These are phyloP conservation scores for Sphecodes monilicornis DNA, from an alignment of 2,888 invertebrate genomes.

Conservation along the genomic window DNA sequence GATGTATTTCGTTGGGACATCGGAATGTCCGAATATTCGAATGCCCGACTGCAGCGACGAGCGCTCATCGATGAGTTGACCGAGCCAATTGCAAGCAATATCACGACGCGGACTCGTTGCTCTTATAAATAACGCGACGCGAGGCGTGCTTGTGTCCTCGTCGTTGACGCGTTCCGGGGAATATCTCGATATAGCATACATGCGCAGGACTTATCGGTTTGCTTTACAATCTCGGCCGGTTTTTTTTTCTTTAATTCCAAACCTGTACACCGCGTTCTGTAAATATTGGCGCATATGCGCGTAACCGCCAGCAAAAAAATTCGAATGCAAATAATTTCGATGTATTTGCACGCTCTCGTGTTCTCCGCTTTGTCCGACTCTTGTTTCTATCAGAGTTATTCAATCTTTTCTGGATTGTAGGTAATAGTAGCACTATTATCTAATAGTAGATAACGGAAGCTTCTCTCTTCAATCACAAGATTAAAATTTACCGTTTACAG, in stretches of 20 bases:
- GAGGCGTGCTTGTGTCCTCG: background rate
- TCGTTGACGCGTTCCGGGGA: slow-evolving; percentile 20
- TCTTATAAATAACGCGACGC: slow-evolving; percentile 43
- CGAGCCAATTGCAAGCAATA: slow-evolving; percentile 48
- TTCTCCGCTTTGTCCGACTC: background rate
- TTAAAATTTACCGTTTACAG: too few relatives aligned
- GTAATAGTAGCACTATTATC: too few relatives aligned
- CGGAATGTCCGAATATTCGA: background rate
- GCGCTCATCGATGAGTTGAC: slow-evolving; percentile 40
- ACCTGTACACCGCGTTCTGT: background rate
- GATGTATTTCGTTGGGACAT: background rate
- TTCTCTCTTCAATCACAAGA: too few relatives aligned
- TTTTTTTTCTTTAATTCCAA: background rate
- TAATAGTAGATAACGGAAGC: too few relatives aligned
- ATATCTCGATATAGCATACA: slow-evolving; percentile 33
- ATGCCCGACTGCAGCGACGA: slow-evolving; percentile 21
- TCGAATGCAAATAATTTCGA: slow-evolving; percentile 2
- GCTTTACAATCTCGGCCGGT: background rate
- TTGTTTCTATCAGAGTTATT: background rate
- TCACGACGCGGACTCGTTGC: slow-evolving; percentile 36
- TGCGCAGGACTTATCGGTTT: background rate
- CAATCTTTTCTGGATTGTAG: background rate
- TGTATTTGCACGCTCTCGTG: background rate
- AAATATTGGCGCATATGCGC: background rate
- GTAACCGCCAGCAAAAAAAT: background rate